phyloP scores from a whole-genome alignment of 2,888 invertebrate genomes.

The Eutolmus rufibarbis region DNA sequence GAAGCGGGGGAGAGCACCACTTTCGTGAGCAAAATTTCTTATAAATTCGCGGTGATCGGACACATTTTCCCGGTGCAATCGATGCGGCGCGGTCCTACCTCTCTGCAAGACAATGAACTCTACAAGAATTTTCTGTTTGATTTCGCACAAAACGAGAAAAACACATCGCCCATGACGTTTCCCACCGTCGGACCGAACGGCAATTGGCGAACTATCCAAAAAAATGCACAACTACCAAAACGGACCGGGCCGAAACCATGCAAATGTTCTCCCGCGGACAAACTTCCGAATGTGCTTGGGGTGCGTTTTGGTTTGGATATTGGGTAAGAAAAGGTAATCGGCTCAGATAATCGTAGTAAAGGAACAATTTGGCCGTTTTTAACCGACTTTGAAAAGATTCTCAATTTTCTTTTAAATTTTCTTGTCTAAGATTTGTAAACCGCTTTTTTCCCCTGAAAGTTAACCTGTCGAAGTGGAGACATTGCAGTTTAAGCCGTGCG shows the following conservation, averaged over 20 bases:
- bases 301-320: background rate
- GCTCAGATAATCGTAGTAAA: too few relatives aligned
- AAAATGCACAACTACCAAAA: background rate
- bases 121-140: conserved; percentile 18
- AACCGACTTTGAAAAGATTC: too few relatives aligned
- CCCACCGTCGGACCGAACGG: background rate
- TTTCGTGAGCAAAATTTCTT: background rate
- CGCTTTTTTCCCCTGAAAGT: too few relatives aligned
- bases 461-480: too few relatives aligned
- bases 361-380: too few relatives aligned
- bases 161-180: conserved; percentile 18
- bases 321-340: background rate
- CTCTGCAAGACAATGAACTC: conserved; percentile 20
- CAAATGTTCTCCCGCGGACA: background rate
- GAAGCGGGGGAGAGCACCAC: background rate
- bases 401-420: too few relatives aligned
- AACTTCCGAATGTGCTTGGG: background rate
- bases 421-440: too few relatives aligned
- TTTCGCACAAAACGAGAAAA: conserved; percentile 6
- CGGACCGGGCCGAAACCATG: background rate
- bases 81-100: background rate
- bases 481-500: too few relatives aligned
- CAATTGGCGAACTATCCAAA: background rate
- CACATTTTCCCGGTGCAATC: background rate
- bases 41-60: background rate